These are phyloP conservation scores for Meriones unguiculatus DNA, from an alignment of 2,113 vertebrate species.

Conservation along the genomic window DNA sequence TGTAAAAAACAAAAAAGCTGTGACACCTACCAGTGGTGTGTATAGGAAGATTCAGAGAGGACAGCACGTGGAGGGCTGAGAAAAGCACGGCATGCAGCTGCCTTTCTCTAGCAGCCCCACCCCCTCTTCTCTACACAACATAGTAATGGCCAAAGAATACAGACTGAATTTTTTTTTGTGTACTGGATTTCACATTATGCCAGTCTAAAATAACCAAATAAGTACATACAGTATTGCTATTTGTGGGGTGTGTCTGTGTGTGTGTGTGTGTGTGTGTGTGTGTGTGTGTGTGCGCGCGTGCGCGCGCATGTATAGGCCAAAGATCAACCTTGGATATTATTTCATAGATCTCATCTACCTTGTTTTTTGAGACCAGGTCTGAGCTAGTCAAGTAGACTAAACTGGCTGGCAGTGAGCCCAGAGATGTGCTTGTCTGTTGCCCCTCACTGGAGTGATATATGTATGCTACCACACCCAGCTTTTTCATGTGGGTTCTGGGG, in stretches of 20 bases:
- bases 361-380: not conserved
- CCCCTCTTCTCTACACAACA: not conserved
- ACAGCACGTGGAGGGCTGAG: not conserved
- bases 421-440: not conserved
- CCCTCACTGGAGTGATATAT: not conserved
- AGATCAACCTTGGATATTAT: not conserved
- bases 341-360: not conserved
- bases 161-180: not conserved
- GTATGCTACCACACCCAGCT: not conserved
- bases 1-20: not conserved
- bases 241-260: not conserved
- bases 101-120: not conserved
- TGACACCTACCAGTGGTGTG: not conserved
- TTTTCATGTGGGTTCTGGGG: not conserved
- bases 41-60: not conserved
- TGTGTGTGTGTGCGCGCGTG: not conserved
- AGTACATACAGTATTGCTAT: not conserved
- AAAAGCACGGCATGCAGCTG: too few relatives aligned
- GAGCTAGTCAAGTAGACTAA: not conserved
- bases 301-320: not conserved
- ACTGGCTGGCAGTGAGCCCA: not conserved
- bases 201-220: not conserved
- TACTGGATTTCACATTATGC: not conserved
- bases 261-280: not conserved
- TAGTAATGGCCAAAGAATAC: conserved; percentile 1